Conservation (phyloP, 2,888 invertebrate genomes). For the Encarsia formosa region DNA sequence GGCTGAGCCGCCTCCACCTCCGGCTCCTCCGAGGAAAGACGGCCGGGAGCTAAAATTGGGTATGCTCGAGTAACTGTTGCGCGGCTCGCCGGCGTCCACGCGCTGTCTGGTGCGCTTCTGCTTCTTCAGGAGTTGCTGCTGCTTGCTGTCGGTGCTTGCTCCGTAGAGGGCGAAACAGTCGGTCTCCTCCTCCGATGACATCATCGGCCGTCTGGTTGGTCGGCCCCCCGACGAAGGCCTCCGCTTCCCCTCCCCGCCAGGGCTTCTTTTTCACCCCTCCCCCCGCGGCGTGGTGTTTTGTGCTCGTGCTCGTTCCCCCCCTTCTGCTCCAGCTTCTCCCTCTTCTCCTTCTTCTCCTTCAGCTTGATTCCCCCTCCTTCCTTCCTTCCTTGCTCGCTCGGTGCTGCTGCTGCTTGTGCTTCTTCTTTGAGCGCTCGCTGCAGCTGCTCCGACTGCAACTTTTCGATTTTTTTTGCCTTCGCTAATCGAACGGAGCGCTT, state of each 20-base stretch:
- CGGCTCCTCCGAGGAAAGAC: slow-evolving; percentile 77
- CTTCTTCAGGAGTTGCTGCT: slow-evolving; percentile 77
- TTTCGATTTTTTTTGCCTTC: no score
- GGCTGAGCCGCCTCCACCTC: slow-evolving; percentile 82
- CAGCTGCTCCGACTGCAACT: neutral
- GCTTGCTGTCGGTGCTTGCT: slow-evolving; percentile 60
- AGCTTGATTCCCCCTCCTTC: neutral
- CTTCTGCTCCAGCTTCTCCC: slow-evolving; percentile 19
- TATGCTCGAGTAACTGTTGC: slow-evolving; percentile 85
- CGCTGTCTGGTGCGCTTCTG: slow-evolving; percentile 91
- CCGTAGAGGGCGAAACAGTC: slow-evolving; percentile 90
- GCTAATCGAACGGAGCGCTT: no score
- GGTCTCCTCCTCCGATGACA: slow-evolving; percentile 96
- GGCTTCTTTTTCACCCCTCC: slow-evolving; percentile 43
- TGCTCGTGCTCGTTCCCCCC: slow-evolving; percentile 30
- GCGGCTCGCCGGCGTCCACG: slow-evolving; percentile 93
- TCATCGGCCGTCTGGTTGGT: slow-evolving; percentile 73
- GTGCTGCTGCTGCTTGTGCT: neutral
- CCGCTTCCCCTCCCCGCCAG: slow-evolving; percentile 64
- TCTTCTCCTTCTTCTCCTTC: neutral
- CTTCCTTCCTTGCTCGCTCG: no score
- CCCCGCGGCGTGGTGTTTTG: slow-evolving; percentile 6
- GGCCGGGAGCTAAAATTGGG: slow-evolving; percentile 73
- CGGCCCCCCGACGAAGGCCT: slow-evolving; percentile 78
- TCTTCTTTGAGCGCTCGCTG: neutral